Evolutionary conservation across 1,140 invertebrate genomes (phyloP), one percentile per base, ranked within the genome.

Genomic region (Pachypsylla venusta): DNA sequence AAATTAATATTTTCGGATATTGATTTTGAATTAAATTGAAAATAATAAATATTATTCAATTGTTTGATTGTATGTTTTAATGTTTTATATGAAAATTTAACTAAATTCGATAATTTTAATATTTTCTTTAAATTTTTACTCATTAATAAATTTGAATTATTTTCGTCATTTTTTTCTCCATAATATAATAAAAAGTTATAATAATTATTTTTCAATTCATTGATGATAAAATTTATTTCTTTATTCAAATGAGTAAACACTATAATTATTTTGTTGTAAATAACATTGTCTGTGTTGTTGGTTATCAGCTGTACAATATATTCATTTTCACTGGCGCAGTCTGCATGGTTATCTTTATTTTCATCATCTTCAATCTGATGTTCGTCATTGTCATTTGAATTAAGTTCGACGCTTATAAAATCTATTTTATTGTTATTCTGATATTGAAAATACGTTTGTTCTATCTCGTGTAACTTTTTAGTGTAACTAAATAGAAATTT

Each of bases 231-330:
- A 48, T 48, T 48, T n/a, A 48, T 48, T 48, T 48, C 42, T 3
- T 48, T 48, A n/a, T 48, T 48, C 4, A 48, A n/a, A 48, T 48
- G 16, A 19, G 42, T 48, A 22, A 48, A 48, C 3, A 48, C 22
- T 48, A 48, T 10, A 48, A 48, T 48, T 19, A 48, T 48, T n/a
- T 48, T 48, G n/a, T 48, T 48, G 42, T 48, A 48, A 48, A 48
- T 48, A 10, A 10, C 42, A 48, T 48, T 48, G 22, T 48, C 42
- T 5, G 42, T 48, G n/a, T 48, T n/a, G n/a, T n/a, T n/a, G n/a
- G n/a, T 48, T 10, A 48, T n/a, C n/a, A 48, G n/a, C 16, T 48
- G 16, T 3, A 48, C 22, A 48, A 48, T n/a, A 48, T 48, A 4
- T 48, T 48, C 4, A 48, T 48, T 3, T 48, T 48, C 42, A 5